Conservation (phyloP, 2,888 invertebrate genomes). For the Troilus luridus region DNA sequence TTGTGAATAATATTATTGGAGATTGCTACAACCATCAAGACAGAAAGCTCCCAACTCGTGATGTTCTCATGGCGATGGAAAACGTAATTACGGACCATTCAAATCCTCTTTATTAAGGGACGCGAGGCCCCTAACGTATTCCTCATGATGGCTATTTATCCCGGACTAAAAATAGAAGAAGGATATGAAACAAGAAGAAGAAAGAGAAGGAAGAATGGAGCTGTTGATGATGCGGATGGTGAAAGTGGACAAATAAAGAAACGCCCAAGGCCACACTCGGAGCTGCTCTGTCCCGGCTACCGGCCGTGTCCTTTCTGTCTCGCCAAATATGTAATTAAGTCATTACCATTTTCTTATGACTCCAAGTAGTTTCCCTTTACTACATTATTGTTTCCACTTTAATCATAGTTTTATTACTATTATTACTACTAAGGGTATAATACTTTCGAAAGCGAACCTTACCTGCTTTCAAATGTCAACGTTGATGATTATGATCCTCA, state of each 20-base stretch:
- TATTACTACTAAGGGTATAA: neutral
- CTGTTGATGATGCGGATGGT: slow-evolving; percentile 35
- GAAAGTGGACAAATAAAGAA: slow-evolving; percentile 44
- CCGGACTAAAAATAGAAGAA: slow-evolving; percentile 14
- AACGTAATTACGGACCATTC: neutral
- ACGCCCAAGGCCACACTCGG: neutral
- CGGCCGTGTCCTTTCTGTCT: neutral
- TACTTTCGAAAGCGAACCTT: neutral
- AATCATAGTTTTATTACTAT: neutral
- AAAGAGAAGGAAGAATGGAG: slow-evolving; percentile 20
- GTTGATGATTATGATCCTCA: neutral
- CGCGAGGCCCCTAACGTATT: neutral
- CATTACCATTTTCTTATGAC: neutral
- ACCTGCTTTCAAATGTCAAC: neutral
- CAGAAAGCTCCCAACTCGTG: neutral
- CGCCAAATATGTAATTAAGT: neutral
- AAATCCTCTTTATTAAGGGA: slow-evolving; percentile 3
- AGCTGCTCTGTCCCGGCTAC: neutral
- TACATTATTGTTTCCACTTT: neutral
- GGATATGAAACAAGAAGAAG: slow-evolving; percentile 18
- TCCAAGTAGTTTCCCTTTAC: neutral
- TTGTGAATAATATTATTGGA: no score
- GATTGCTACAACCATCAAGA: neutral
- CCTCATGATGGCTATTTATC: slow-evolving; percentile 30
- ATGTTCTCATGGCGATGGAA: neutral